Evolutionary conservation across 2,113 vertebrate species (phyloP), one percentile per base, ranked within the genome.

Genomic region (Rhea pennata): DNA sequence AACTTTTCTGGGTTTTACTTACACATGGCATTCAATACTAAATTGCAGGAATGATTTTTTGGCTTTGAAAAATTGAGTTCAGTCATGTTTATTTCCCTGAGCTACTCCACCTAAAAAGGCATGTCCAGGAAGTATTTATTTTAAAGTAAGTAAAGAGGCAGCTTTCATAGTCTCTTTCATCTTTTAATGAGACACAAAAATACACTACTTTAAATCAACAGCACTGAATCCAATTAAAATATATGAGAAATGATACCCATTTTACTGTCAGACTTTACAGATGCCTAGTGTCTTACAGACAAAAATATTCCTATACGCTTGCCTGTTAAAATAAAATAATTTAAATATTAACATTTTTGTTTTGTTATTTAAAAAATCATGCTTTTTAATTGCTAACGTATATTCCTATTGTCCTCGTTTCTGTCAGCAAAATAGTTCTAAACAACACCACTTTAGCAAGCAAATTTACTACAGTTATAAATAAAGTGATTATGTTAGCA

Each of bases 121-220:
- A 74, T 73, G 74, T 74, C 73, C 81, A 94, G 92, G 74, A 97
- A 95, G 71, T 85, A 92, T 95, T 96, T 94, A 92, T 96, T 96
- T 95, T 95, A 71, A 93, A 93, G 61, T 48, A 50, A 66, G 61
- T 87, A 69, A 82, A 91, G 76, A 92, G 27, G 48, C 65, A 89
- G 81, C 11, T 93, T 97, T 56, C 78, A 65, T 39, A 46, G n/a
- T 93, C 50, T 82, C 65, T 97, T 94, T 96, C 75, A 90, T 92
- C 69, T 94, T 95, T 95, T 81, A 95, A 92, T 88, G 82, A 97
- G 82, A 92, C 54, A 80, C n/a, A 61, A 82, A 82, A 93, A 48
- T 39, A 53, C 36, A 66, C 81, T 67, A 84, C 10, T 67, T 78
- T 82, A 93, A 77, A 85, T 48, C 76, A 78, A 84, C 77, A 74